Percentiles rank a stretch among this genome's conserved stretches.
phyloP scores from a whole-genome alignment of 2,797 vertebrate genomes.

The Sebastes vulpes region DNA sequence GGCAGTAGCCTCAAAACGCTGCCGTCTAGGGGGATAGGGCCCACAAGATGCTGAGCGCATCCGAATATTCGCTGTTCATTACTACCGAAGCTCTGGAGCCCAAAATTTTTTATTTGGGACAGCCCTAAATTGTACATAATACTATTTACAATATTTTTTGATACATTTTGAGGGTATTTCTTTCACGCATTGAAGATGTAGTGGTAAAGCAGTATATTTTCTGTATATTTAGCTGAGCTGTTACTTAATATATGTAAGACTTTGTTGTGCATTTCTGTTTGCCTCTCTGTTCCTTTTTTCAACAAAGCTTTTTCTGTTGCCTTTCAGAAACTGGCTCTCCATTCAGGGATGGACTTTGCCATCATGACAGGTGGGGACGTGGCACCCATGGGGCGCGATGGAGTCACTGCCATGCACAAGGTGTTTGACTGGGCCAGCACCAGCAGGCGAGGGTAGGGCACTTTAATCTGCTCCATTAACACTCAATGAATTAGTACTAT shows the following conservation, averaged over 20 bases:
- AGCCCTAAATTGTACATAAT: neutral
- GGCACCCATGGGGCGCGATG: constrained; percentile 92
- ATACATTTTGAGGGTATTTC: neutral
- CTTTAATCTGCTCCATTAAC: constrained; percentile 9
- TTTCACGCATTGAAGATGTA: neutral
- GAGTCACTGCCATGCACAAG: constrained; percentile 95
- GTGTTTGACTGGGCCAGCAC: constrained; percentile 93
- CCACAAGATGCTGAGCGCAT: too few species aligned
- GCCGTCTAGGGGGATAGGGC: too few species aligned
- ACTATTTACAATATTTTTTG: neutral
- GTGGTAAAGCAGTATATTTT: neutral
- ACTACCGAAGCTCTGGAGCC: too few species aligned
- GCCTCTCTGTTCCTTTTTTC: neutral
- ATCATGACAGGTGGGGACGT: constrained; percentile 95
- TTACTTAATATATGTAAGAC: neutral
- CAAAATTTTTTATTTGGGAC: too few species aligned
- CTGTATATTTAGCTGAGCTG: neutral
- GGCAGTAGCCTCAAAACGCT: too few species aligned
- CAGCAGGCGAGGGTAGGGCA: constrained; percentile 88
- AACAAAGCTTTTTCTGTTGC: neutral
- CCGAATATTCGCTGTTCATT: too few species aligned
- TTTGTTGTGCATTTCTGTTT: neutral
- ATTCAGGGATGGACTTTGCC: constrained; percentile 94
- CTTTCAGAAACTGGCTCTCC: constrained; percentile 89
- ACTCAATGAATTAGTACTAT: neutral